A percentile compares a stretch with the other conserved stretches of the same genome.
These are phyloP conservation scores for Daboia siamensis DNA, from an alignment of 2,113 vertebrate genomes.

Conservation along the genomic window DNA sequence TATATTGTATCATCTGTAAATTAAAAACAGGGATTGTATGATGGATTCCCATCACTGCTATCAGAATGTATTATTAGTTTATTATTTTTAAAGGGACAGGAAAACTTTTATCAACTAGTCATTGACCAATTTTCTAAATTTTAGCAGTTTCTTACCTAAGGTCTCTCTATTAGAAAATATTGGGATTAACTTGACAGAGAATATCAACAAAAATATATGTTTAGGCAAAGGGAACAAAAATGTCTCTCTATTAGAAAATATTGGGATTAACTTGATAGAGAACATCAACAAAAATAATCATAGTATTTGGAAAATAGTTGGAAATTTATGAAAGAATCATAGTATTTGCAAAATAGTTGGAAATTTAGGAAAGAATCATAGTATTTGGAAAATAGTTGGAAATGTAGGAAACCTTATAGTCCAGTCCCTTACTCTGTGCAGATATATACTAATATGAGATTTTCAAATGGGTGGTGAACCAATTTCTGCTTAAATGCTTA, in stretches of 20 bases:
- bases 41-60: not conserved
- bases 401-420: not conserved
- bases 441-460: not conserved
- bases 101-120: not conserved
- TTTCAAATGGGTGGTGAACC: not conserved
- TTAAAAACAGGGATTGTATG: not conserved
- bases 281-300: not conserved
- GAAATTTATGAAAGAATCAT: not conserved
- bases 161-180: not conserved
- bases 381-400: not conserved
- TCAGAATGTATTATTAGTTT: not conserved
- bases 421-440: not conserved
- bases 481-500: not conserved
- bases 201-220: not conserved
- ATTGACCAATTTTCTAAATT: not conserved
- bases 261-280: no score
- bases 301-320: no score
- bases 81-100: not conserved
- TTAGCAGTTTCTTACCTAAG: not conserved
- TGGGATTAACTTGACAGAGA: not conserved
- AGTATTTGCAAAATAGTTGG: no score
- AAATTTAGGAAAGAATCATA: not conserved
- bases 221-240: not conserved
- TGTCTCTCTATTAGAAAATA: no score
- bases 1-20: not conserved